Percentiles rank a stretch among this genome's conserved stretches.
Conservation (phyloP, 2,888 invertebrate genomes). For the Sisyra nigra region DNA sequence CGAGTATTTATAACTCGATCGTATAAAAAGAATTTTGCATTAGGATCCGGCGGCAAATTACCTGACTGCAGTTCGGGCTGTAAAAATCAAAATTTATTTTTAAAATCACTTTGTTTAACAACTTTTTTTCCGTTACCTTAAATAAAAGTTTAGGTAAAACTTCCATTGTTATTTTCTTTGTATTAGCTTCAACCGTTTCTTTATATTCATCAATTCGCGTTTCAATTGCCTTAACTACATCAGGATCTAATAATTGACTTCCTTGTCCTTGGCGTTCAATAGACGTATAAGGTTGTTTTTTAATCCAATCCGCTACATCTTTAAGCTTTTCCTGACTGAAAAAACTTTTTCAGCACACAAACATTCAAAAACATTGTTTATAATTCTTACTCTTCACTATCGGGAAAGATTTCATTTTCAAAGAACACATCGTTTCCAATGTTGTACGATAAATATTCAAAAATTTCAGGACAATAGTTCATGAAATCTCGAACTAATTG, state of each 20-base stretch:
- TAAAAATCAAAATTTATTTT: conserved; percentile 14
- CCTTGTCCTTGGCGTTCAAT: conserved; percentile 52
- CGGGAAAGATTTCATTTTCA: conserved; percentile 50
- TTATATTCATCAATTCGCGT: conserved; percentile 15
- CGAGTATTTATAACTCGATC: conserved; percentile 75
- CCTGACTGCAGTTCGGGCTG: conserved; percentile 29
- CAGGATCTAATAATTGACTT: conserved; percentile 51
- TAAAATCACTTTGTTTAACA: conserved; percentile 2
- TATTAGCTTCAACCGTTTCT: conserved; percentile 12
- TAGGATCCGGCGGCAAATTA: conserved; percentile 46
- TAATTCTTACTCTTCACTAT: conserved; percentile 30
- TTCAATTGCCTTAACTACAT: conserved; percentile 38
- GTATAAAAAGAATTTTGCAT: conserved; percentile 47
- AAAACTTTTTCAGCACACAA: conserved; percentile 6
- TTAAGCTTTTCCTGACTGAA: conserved; percentile 32
- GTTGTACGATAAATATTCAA: conserved; percentile 38
- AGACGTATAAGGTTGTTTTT: conserved; percentile 43
- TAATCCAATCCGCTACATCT: conserved; percentile 47
- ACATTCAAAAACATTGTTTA: background rate
- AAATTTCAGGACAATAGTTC: conserved; percentile 53
- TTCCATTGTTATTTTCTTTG: conserved; percentile 46
- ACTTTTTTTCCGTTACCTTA: conserved; percentile 31
- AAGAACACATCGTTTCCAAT: conserved; percentile 39
- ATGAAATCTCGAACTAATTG: conserved; percentile 56
- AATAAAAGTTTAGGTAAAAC: conserved; percentile 66